A percentile compares a stretch with the other conserved stretches of the same genome.
Evolutionary conservation across 1,140 invertebrate species (phyloP).

Genomic region (Pachyrhynchus sulphureomaculatus): DNA sequence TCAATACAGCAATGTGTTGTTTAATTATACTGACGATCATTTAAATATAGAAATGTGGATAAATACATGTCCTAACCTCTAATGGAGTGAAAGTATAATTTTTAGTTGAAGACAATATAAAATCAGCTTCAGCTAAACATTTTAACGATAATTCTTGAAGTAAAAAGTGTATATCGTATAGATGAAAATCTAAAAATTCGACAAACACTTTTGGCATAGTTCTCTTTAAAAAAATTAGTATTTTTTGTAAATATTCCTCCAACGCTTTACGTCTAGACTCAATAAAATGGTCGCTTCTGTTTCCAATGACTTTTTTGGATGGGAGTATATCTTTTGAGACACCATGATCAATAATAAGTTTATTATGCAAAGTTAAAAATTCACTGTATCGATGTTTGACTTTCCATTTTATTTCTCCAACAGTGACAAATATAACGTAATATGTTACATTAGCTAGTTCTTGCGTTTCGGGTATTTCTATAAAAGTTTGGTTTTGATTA

Average conservation of each 20-base stretch:
- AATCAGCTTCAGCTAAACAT: conserved; percentile 70
- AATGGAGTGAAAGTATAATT: conserved; percentile 68
- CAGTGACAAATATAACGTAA: conserved; percentile 67
- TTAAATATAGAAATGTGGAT: too few relatives aligned
- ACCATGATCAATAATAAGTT: conserved; percentile 73
- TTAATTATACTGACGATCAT: too few relatives aligned
- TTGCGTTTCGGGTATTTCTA: conserved; percentile 60
- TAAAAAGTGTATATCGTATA: conserved; percentile 81
- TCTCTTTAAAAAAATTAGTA: conserved; percentile 71
- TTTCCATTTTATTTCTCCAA: conserved; percentile 75
- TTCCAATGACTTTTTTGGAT: conserved; percentile 79
- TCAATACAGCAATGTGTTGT: too few relatives aligned
- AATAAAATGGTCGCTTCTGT: conserved; percentile 74
- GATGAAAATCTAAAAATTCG: conserved; percentile 76
- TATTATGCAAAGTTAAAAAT: conserved; percentile 84
- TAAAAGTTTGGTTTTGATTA: conserved; percentile 58
- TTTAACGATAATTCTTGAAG: conserved; percentile 74
- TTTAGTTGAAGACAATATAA: conserved; percentile 60
- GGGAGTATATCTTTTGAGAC: conserved; percentile 83
- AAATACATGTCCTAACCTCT: conserved; percentile 62
- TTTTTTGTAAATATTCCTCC: conserved; percentile 77
- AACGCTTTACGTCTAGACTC: conserved; percentile 78
- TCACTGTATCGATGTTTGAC: conserved; percentile 86
- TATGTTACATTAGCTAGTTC: conserved; percentile 61
- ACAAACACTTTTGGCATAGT: conserved; percentile 75